Percentiles rank a stretch among this genome's conserved stretches.
Conservation (phyloP, 2,888 invertebrate species). For the Danaus chrysippus region DNA sequence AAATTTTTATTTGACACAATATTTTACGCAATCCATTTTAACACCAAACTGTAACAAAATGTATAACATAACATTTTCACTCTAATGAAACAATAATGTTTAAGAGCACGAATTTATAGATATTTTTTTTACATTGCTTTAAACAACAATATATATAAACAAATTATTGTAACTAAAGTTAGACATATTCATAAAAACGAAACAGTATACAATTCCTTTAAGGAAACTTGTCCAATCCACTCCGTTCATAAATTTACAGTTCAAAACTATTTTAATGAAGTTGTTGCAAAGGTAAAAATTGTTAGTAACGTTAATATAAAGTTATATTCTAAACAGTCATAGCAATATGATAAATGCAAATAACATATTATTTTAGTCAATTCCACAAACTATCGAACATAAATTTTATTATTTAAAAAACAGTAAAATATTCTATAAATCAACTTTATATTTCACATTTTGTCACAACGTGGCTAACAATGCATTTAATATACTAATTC, state of each 20-base stretch:
- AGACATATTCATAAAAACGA: too few species aligned
- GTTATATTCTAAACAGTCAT: slow-evolving; percentile 5
- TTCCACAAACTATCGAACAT: slow-evolving; percentile 26
- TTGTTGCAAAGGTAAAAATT: slow-evolving; percentile 31
- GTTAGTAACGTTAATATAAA: slow-evolving; percentile 1
- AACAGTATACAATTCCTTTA: slow-evolving; percentile 39
- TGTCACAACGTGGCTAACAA: slow-evolving; percentile 73
- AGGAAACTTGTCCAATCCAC: slow-evolving; percentile 30
- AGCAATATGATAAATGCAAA: neutral
- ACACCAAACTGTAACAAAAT: slow-evolving; percentile 78
- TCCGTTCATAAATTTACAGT: slow-evolving; percentile 7
- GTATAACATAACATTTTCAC: slow-evolving; percentile 27
- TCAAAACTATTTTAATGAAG: slow-evolving; percentile 24
- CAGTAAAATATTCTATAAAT: slow-evolving; percentile 14
- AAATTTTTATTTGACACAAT: slow-evolving; percentile 71
- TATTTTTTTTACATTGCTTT: neutral
- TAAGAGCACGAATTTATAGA: neutral
- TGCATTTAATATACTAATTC: slow-evolving; percentile 57
- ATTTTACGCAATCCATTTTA: slow-evolving; percentile 70
- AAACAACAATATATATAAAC: slow-evolving; percentile 1
- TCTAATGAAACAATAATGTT: neutral
- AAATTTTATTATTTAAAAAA: slow-evolving; percentile 11
- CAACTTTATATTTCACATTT: slow-evolving; percentile 53
- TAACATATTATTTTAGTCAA: slow-evolving; percentile 27
- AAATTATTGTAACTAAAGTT: neutral